Evolutionary conservation across 2,888 invertebrate species (phyloP).

Genomic region (Crioceris asparagi): DNA sequence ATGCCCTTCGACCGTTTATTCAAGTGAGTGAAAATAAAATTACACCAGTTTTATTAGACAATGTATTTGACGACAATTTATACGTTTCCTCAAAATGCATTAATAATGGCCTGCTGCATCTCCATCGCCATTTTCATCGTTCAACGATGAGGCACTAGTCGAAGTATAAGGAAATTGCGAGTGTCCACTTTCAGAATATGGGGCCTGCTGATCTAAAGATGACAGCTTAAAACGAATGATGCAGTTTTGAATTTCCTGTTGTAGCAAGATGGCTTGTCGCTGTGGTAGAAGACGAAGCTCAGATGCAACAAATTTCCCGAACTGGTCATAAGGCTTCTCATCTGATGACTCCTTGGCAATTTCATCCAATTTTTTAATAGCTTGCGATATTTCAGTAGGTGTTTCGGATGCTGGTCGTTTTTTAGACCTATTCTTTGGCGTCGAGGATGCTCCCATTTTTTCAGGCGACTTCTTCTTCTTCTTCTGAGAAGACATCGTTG

Average conservation of each 20-base stretch:
- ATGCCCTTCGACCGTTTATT: slow-evolving; percentile 1
- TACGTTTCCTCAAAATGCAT: background rate
- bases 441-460: background rate
- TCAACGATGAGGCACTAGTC: background rate
- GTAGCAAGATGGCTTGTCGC: slow-evolving; percentile 2
- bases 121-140: slow-evolving; percentile 1
- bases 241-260: background rate
- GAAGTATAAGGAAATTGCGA: background rate
- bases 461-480: slow-evolving; percentile 2
- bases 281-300: slow-evolving; percentile 1
- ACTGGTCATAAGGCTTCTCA: slow-evolving; percentile 5
- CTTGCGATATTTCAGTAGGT: background rate
- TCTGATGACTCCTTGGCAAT: slow-evolving; percentile 6
- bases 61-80: too few species aligned
- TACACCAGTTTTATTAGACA: slow-evolving; percentile 1
- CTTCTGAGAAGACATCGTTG: too few species aligned
- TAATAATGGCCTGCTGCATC: background rate
- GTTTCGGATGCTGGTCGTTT: background rate
- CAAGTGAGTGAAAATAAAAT: slow-evolving; percentile 2
- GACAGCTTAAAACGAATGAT: slow-evolving; percentile 4
- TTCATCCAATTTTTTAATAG: slow-evolving; percentile 5
- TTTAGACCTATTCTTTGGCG: slow-evolving; percentile 3
- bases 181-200: too few species aligned
- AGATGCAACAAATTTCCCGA: slow-evolving; percentile 6
- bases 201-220: background rate